Percentiles rank a stretch among this genome's conserved stretches.
These are phyloP conservation scores for Actinopyga echinites DNA, from an alignment of 53 echinoderm and acorn worm species.

Conservation along the genomic window DNA sequence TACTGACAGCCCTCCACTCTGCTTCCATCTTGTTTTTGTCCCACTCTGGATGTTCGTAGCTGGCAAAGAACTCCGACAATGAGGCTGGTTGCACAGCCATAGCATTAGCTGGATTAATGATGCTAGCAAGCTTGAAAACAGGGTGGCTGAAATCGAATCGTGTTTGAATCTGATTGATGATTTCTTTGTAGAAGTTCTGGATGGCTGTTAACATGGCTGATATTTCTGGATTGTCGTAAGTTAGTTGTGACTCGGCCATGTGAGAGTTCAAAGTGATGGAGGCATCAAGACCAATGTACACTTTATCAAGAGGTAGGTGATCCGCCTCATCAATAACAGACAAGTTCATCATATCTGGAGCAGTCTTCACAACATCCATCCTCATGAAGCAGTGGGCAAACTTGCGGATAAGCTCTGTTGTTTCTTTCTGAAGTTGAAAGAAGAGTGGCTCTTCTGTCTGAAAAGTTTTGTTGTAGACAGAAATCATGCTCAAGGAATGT, in stretches of 20 bases:
- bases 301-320: constrained; percentile 3
- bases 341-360: constrained; percentile 9
- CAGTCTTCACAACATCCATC: background rate
- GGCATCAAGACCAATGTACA: constrained; percentile 28
- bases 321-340: background rate
- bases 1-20: constrained; percentile 23
- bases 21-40: constrained; percentile 30
- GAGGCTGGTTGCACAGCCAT: background rate
- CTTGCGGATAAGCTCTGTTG: constrained; percentile 4
- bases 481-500: background rate
- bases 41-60: constrained; percentile 22
- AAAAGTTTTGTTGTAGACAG: constrained; percentile 22
- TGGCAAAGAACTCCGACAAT: constrained; percentile 17
- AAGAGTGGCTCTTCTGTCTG: constrained; percentile 31
- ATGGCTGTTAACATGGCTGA: background rate
- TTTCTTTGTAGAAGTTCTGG: constrained; percentile 32
- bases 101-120: constrained; percentile 22
- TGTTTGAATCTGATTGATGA: constrained; percentile 10
- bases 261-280: background rate
- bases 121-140: constrained; percentile 23
- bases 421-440: constrained; percentile 22
- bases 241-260: background rate
- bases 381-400: constrained; percentile 27
- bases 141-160: constrained; percentile 40
- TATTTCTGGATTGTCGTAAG: background rate